phyloP scores from a whole-genome alignment of 2,888 invertebrate species.

The Phalera bucephala region DNA sequence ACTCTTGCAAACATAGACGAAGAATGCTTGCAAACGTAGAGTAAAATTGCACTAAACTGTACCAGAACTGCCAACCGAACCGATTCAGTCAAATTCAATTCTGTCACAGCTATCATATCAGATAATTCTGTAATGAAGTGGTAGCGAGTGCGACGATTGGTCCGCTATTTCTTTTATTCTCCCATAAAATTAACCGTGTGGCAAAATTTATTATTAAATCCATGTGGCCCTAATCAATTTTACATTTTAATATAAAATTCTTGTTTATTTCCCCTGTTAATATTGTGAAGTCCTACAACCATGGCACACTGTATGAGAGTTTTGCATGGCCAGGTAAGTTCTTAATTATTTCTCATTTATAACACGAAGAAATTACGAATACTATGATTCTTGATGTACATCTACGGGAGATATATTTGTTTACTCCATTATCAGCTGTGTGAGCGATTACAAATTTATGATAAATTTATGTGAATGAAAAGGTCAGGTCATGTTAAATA shows the following conservation, averaged over 20 bases:
- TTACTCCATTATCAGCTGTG: conserved; percentile 53
- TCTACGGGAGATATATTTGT: too few species aligned
- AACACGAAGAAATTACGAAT: neutral
- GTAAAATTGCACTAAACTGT: too few species aligned
- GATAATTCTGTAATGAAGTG: too few species aligned
- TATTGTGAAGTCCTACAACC: conserved; percentile 74
- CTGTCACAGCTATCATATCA: too few species aligned
- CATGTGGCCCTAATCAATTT: conserved; percentile 73
- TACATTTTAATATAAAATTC: conserved; percentile 44
- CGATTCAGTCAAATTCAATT: too few species aligned
- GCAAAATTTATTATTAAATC: conserved; percentile 45
- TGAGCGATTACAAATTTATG: conserved; percentile 34
- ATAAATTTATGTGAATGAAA: conserved; percentile 53
- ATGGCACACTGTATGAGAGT: conserved; percentile 91
- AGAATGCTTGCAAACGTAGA: too few species aligned
- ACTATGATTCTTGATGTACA: too few species aligned
- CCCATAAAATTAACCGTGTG: conserved; percentile 32
- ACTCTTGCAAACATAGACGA: too few species aligned
- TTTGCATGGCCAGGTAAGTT: conserved; percentile 89
- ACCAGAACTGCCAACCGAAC: too few species aligned
- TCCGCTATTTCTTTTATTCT: too few species aligned
- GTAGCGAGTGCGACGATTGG: too few species aligned
- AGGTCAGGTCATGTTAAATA: conserved; percentile 56
- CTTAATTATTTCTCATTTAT: conserved; percentile 39
- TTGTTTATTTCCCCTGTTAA: conserved; percentile 41